phyloP scores from a whole-genome alignment of 2,113 vertebrate species.

The Microcebus ravelobensis region DNA sequence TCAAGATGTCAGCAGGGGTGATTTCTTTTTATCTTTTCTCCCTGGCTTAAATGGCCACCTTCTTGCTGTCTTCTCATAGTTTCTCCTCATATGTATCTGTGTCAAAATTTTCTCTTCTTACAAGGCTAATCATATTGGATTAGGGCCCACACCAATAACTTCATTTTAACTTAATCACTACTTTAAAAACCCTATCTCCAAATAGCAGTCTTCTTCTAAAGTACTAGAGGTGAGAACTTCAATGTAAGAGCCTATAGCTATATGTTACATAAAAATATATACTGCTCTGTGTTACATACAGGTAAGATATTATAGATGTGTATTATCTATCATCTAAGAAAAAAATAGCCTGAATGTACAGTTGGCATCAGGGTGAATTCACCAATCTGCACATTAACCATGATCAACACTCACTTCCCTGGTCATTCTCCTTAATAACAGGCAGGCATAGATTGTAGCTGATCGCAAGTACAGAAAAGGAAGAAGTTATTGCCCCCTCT shows the following conservation, averaged over 20 bases:
- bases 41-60: background rate
- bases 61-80: background rate
- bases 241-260: background rate
- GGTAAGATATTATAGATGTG: background rate
- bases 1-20: background rate
- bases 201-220: background rate
- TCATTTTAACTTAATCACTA: background rate
- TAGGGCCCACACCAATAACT: background rate
- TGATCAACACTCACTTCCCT: background rate
- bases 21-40: background rate
- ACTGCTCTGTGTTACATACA: background rate
- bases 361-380: background rate
- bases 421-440: background rate
- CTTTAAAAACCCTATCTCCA: background rate
- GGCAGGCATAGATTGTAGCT: background rate
- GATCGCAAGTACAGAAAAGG: background rate
- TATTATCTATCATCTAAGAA: background rate
- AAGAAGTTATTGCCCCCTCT: background rate
- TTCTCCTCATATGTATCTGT: background rate
- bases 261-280: background rate
- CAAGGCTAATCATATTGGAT: background rate
- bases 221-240: background rate
- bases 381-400: background rate
- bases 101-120: background rate
- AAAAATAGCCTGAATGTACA: background rate